A percentile compares a stretch with the other conserved stretches of the same genome.
phyloP scores from a whole-genome alignment of 2,888 invertebrate genomes.

The Schizaphis graminum region DNA sequence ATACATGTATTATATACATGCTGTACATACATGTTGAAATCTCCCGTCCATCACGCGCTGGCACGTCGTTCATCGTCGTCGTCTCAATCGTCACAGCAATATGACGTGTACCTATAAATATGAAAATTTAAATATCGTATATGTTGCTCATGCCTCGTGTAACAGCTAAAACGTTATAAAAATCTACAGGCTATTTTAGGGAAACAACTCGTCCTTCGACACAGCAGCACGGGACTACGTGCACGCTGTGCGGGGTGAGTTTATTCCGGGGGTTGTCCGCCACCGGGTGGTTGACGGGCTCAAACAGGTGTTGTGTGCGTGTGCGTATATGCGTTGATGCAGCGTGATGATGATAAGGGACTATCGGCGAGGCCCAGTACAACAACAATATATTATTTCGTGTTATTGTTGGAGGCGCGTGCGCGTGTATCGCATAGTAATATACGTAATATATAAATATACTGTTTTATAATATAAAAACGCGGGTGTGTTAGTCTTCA shows the following conservation, averaged over 20 bases:
- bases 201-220: constrained; percentile 27
- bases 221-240: background rate
- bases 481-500: background rate
- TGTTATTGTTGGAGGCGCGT: constrained; percentile 47
- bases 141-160: background rate
- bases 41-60: background rate
- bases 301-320: constrained; percentile 57
- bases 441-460: background rate
- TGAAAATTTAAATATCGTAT: background rate
- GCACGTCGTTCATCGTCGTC: background rate
- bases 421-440: background rate
- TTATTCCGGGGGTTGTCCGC: background rate
- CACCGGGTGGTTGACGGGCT: constrained; percentile 49
- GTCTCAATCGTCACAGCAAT: background rate
- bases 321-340: background rate
- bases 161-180: background rate
- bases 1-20: background rate
- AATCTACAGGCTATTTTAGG: constrained; percentile 29
- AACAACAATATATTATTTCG: background rate
- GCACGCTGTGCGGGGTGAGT: background rate
- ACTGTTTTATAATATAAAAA: background rate
- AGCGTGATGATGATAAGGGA: constrained; percentile 43
- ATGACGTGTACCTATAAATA: background rate
- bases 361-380: background rate
- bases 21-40: background rate